phyloP scores from a whole-genome alignment of 2,113 vertebrate species.

The Gadus macrocephalus region DNA sequence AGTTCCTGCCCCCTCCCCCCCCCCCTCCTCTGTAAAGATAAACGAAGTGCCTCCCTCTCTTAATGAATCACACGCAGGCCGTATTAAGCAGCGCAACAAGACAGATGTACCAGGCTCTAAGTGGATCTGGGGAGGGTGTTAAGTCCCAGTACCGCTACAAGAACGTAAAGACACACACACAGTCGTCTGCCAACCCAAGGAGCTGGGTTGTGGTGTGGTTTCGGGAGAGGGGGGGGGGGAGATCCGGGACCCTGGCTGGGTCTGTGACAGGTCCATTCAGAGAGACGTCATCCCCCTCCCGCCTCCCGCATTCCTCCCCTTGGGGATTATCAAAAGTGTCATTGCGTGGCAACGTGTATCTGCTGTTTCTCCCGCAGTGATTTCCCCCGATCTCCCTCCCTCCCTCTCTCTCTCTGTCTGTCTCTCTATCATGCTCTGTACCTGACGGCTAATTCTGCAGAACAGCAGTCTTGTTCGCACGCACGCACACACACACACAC shows the following conservation, averaged over 20 bases:
- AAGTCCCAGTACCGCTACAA: slow-evolving; percentile 17
- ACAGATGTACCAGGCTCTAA: slow-evolving; percentile 24
- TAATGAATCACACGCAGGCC: slow-evolving; percentile 20
- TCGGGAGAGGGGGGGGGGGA: no score
- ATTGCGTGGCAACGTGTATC: slow-evolving; percentile 8
- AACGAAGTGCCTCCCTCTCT: not conserved
- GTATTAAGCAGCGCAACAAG: slow-evolving; percentile 25
- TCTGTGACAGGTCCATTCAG: slow-evolving; percentile 41
- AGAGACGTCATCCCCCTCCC: slow-evolving; percentile 13
- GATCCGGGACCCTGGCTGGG: slow-evolving; percentile 32
- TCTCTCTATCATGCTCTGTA: slow-evolving; percentile 15
- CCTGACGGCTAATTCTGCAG: slow-evolving; percentile 66
- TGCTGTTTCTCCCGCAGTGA: slow-evolving; percentile 22
- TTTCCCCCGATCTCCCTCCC: slow-evolving; percentile 22
- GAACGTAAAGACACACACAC: no score
- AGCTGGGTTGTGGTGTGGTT: not conserved
- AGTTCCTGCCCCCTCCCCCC: no score
- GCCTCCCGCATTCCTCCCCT: not conserved
- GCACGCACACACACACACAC: no score
- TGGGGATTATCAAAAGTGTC: slow-evolving; percentile 42
- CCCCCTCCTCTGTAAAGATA: not conserved
- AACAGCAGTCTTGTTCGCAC: slow-evolving; percentile 46
- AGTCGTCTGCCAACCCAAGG: slow-evolving; percentile 5
- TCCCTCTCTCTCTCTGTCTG: no score
- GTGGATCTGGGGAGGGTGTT: slow-evolving; percentile 34